Base-by-base conservation (phyloP, 2,888 invertebrate species). In the Schizaphis graminum region DNA sequence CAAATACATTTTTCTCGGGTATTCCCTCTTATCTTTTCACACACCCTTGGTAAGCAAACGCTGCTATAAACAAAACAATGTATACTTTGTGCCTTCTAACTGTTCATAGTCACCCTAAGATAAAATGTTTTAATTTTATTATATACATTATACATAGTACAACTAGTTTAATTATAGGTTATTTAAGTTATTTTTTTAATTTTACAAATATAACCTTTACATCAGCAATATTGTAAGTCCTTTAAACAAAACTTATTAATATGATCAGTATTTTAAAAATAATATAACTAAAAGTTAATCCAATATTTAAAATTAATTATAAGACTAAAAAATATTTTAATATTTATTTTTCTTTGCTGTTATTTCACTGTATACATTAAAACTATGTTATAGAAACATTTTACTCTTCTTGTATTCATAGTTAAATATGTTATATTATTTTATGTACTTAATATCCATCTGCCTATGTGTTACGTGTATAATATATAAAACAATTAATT, bases 31-130 rank as follows among this genome's bases (percentile, higher is more conserved):
- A 53, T 16, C 0, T 21, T 53, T 53, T 53, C 53, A 53, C 53
- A 53, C 3, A 4, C 3, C 21, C 21, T 4, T 21, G 53, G 53
- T 53, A 16, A 53, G 21, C 21, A 53, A 53, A 53, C 16, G 53
- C 53, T 53, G 53, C 5, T 53, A 53, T 53, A 53, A 88, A 57
- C 47, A 89, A 93, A 93, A 89, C 93, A 93, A 93, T 89, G 93
- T 93, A 93, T 57, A 93, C 35, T 84, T 47, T 57, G 93, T 93
- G 93, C 93, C 93, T 93, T 93, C 67, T 92, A 88, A 92, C 41
- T 88, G 61, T 53, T 92, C 61, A 44, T 67, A 67, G 88, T 28
- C n/a, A 77, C 49, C 26, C 11, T 53, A 28, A 21, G 49, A 87
- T 49, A 67, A 92, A 49, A 41, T 67, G 16, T 92, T 67, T 47